Conservation (phyloP, 2,888 invertebrate species). For the Acanthosepion lycidas region DNA sequence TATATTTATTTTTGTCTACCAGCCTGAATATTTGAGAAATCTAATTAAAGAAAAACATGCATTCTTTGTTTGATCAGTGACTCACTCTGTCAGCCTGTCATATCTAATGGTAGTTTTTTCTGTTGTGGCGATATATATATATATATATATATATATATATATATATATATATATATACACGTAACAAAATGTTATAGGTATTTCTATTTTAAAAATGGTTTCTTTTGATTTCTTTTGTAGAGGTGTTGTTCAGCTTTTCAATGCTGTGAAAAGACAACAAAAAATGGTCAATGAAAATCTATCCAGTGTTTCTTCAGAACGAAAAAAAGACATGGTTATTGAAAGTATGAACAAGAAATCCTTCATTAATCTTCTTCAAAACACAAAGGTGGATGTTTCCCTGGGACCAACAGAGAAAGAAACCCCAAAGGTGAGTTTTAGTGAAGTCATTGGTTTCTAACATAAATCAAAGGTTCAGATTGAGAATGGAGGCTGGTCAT, state of each 20-base stretch:
- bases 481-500: no score
- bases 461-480: no score
- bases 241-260: conserved; percentile 93
- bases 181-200: no score
- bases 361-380: conserved; percentile 72
- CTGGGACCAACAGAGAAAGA: background rate
- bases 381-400: background rate
- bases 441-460: background rate
- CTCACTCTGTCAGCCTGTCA: no score
- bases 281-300: conserved; percentile 83
- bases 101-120: no score
- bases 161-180: no score
- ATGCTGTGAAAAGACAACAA: conserved; percentile 90
- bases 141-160: no score
- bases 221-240: conserved; percentile 74
- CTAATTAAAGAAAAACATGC: no score
- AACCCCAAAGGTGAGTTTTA: background rate
- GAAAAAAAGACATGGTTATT: conserved; percentile 84
- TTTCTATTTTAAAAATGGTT: background rate
- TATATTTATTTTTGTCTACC: no score
- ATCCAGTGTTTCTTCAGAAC: conserved; percentile 81
- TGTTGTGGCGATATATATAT: no score
- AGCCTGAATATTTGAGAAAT: no score
- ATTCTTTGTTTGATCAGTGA: no score
- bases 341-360: conserved; percentile 77